These are phyloP conservation scores for Grammomys dolichurus DNA, from an alignment of 2,113 vertebrate genomes.

Conservation along the genomic window DNA sequence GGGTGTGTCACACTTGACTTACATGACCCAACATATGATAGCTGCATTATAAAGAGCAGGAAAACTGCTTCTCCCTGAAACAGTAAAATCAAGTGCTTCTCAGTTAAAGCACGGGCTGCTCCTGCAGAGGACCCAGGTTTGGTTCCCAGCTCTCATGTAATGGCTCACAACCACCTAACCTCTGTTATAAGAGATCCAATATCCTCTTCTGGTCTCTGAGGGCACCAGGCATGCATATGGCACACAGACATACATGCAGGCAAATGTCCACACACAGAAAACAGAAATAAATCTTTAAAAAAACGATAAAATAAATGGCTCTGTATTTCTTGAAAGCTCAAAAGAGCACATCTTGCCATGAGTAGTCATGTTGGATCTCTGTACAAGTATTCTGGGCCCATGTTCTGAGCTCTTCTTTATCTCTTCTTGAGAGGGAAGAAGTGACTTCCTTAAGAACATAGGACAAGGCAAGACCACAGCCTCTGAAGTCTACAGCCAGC, in stretches of 20 bases:
- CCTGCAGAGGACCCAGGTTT: no score
- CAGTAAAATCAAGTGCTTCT: slow-evolving; percentile 48
- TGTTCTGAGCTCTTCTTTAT: not conserved
- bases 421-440: not conserved
- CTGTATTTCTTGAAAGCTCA: slow-evolving; percentile 49
- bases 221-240: no score
- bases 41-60: not conserved
- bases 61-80: slow-evolving; percentile 8
- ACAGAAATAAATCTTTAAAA: not conserved
- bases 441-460: not conserved
- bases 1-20: slow-evolving; percentile 17
- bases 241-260: not conserved
- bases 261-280: not conserved
- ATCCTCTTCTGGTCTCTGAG: not conserved
- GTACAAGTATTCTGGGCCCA: not conserved
- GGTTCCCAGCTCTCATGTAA: no score
- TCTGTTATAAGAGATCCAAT: not conserved
- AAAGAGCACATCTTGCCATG: not conserved
- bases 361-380: not conserved
- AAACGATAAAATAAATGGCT: not conserved
- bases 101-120: not conserved
- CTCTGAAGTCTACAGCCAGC: not conserved
- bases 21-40: not conserved
- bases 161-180: not conserved
- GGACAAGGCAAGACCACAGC: not conserved